Evolutionary conservation across 2,888 invertebrate genomes (phyloP).

Genomic region (Nemapogon koenigi): DNA sequence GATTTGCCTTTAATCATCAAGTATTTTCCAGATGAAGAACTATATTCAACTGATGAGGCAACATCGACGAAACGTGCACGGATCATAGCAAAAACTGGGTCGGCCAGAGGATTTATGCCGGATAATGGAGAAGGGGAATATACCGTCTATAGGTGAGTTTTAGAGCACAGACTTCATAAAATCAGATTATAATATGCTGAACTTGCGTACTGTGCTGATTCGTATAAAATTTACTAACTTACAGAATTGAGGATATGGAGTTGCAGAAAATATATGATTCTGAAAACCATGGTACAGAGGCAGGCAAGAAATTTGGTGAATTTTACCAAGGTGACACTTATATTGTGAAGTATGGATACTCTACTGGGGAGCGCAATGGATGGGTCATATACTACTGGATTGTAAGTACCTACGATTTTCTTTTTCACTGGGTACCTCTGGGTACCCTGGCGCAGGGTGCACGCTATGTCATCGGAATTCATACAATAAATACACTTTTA

Average conservation of each 20-base stretch:
- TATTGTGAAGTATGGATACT: conserved; percentile 63
- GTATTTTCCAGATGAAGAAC: conserved; percentile 17
- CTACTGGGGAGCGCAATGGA: conserved; percentile 38
- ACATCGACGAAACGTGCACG: conserved; percentile 14
- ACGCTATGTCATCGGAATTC: too few species aligned
- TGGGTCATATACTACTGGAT: conserved; percentile 68
- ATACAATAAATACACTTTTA: too few species aligned
- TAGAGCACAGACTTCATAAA: background rate
- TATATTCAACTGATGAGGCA: conserved; percentile 17
- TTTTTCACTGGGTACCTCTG: too few species aligned
- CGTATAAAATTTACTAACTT: conserved; percentile 15
- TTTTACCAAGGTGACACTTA: conserved; percentile 67
- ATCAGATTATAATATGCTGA: background rate
- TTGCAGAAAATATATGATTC: conserved; percentile 35
- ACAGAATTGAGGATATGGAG: conserved; percentile 53
- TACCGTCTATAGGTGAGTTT: conserved; percentile 34
- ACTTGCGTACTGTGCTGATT: background rate
- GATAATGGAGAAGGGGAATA: conserved; percentile 66
- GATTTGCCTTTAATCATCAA: too few species aligned
- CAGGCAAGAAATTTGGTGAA: conserved; percentile 40
- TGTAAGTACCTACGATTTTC: conserved; percentile 25
- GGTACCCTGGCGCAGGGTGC: too few species aligned
- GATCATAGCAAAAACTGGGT: conserved; percentile 29
- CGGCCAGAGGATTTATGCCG: conserved; percentile 69
- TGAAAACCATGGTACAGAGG: conserved; percentile 11